Base-by-base conservation (phyloP, 2,888 invertebrate species). In the Eremobia ochroleuca region DNA sequence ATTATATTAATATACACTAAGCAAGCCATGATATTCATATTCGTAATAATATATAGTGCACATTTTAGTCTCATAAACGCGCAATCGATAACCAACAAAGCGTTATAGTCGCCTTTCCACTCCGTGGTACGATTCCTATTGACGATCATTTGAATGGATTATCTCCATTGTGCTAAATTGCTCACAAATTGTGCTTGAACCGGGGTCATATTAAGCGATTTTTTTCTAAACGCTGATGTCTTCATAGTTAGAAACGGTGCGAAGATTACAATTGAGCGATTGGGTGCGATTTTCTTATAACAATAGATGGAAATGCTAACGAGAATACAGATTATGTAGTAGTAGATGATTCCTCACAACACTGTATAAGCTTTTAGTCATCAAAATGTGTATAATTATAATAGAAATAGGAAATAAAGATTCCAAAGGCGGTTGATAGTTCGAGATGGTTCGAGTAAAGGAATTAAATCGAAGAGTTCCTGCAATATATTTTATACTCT, bases 121-220 rank as follows among this genome's bases (percentile, higher is more conserved):
- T 2, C 52, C 31, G 21, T 77, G 67, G 64, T 73, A 46, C 34
- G 4, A 18, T 13, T 58, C n/a, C 76, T 76, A 79, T 82, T 84
- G 82, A 85, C 82, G 79, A 76, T 73, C 43, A 65, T 62, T 75
- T 82, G 46, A 82, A 82, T 76, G 76, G 78, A 82, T 85, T 73
- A 84, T 82, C 85, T 78, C 64, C 52, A 82, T 84, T 84, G 82
- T 82, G 79, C 79, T 76, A 79, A 85, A 84, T 85, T 84, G 85
- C 55, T 76, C 71, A 79, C 85, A 84, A 82, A 79, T 76, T 82
- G 72, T 69, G 52, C 67, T 76, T 82, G 85, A 85, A 73, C 82
- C 15, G 59, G 77, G 85, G 85, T 85, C 77, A 62, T 62, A 67
- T 68, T 75, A 70, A 75, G 40, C 28, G 66, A 59, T 46, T 64